Conservation (phyloP, 2,113 vertebrate species). For the Regulus satrapa region DNA sequence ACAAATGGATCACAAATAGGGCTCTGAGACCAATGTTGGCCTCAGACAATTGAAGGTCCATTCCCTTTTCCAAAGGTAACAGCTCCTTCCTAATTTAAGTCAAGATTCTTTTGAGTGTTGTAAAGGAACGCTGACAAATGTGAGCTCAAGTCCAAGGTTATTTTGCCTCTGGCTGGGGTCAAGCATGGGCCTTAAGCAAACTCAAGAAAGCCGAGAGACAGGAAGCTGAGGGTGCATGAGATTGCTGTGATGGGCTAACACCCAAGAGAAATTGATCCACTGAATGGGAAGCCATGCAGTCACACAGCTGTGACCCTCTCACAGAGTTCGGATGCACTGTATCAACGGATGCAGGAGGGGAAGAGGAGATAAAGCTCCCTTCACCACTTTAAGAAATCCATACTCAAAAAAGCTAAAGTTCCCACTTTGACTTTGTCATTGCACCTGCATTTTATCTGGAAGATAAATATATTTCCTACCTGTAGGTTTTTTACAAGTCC, state of each 20-base stretch:
- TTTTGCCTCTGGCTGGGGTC: background rate
- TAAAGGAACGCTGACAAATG: background rate
- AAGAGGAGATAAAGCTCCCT: background rate
- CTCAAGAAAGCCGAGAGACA: background rate
- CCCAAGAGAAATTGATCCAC: background rate
- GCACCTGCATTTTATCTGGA: background rate
- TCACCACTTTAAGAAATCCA: background rate
- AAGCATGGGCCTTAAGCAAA: background rate
- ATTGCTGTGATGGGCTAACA: background rate
- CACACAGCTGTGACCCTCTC: background rate
- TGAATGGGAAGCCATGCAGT: background rate
- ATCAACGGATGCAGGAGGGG: fast-evolving
- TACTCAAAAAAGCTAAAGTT: background rate
- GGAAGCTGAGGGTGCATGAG: background rate
- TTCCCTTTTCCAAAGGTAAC: background rate
- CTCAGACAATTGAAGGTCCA: background rate
- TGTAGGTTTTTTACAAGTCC: background rate
- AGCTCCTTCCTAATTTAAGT: background rate
- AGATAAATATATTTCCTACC: background rate
- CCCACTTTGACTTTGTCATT: background rate
- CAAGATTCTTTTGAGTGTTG: background rate
- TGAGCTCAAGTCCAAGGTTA: background rate
- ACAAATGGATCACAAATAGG: background rate
- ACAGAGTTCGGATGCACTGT: background rate
- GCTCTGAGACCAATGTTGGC: background rate